Evolutionary conservation across 2,888 invertebrate species (phyloP), one percentile per base, ranked within the genome.

Genomic region (Caenorhabditis sp.): DNA sequence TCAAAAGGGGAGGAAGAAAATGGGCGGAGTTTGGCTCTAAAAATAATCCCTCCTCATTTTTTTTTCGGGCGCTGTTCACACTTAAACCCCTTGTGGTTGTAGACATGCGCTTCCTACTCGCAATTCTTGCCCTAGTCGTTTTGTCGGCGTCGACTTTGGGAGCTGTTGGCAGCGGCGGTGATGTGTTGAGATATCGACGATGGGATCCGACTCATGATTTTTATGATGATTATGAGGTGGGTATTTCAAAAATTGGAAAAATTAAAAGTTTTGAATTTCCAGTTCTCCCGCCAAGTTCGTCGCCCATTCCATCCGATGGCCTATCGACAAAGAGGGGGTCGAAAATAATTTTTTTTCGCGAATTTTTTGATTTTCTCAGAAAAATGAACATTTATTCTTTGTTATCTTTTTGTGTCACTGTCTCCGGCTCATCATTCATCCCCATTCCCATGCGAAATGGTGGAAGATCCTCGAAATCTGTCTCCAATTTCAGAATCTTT

Each of bases 141-240:
- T 10, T 23, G 21, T 8, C 23, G 10, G n/a, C 51, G 4, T 51
- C 51, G 2, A 4, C 51, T 10, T n/a, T n/a, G n/a, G n/a, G n/a
- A n/a, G n/a, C n/a, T n/a, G n/a, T n/a, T n/a, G n/a, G n/a, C n/a
- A n/a, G n/a, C n/a, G n/a, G n/a, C n/a, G n/a, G n/a, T 10, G 51
- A 51, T 21, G 21, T 17, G 6, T 1, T n/a, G 8, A n/a, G 73
- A 26, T 74, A 74, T 37, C 69, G 73, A 43, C 59, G 66, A 17
- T 74, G 73, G 73, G 73, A 74, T 74, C 73, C 73, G 21, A 66
- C 73, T n/a, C 73, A 74, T 27, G 73, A 74, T 43, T 74, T 74
- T 63, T 74, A 74, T 36, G 73, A 74, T 58, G 73, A 74, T 21
- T 69, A 69, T 60, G 73, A 69, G 69, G 73, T 74, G 21, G 43